Evolutionary conservation across 2,888 invertebrate species (phyloP).

Genomic region (Trichopoda pennipes): DNA sequence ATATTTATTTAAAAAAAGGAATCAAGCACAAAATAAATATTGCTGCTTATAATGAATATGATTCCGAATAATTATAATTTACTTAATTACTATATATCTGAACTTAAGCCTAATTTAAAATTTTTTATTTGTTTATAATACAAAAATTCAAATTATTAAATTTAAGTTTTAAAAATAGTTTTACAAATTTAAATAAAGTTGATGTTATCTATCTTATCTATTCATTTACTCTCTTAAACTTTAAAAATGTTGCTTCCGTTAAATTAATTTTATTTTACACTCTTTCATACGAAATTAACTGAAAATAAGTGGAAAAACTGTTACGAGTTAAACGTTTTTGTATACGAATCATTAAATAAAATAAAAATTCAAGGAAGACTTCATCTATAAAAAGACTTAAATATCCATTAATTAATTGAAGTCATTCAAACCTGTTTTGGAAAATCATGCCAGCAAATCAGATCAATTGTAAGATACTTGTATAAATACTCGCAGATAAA

Average conservation of each 20-base stretch:
- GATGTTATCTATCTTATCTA: too few species aligned
- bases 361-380: conserved; percentile 9
- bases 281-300: neutral
- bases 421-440: conserved; percentile 14
- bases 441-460: conserved; percentile 32
- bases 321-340: neutral
- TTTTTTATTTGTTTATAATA: too few species aligned
- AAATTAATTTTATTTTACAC: neutral
- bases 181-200: neutral
- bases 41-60: too few species aligned
- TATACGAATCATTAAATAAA: conserved; percentile 10
- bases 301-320: neutral
- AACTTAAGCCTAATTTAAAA: too few species aligned
- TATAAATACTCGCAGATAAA: neutral
- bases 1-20: too few species aligned
- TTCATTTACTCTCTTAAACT: neutral
- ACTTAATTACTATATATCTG: too few species aligned
- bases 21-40: too few species aligned
- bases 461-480: conserved; percentile 29
- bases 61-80: too few species aligned
- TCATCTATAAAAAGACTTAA: conserved; percentile 8
- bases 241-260: neutral
- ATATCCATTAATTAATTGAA: conserved; percentile 20
- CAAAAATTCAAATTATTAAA: too few species aligned
- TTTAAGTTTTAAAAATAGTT: neutral